Evolutionary conservation across 2,888 invertebrate genomes (phyloP).

Genomic region (Drosophila yooni): DNA sequence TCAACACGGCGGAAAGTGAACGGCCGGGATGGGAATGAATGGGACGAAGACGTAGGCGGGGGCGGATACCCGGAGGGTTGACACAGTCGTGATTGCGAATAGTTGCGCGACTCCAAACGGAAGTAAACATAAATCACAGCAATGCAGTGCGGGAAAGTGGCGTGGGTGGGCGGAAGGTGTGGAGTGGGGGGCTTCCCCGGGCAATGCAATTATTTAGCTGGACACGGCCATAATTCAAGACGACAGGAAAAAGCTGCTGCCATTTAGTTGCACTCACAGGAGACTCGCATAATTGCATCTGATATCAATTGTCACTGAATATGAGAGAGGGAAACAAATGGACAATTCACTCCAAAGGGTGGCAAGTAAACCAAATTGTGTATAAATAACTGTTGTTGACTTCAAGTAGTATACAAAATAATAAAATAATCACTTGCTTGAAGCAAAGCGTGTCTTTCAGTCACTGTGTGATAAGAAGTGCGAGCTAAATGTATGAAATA

Average conservation of each 20-base stretch:
- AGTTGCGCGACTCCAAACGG: slow-evolving; percentile 66
- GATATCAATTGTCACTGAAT: slow-evolving; percentile 36
- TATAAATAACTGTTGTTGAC: background rate
- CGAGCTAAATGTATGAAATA: background rate
- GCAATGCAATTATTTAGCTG: slow-evolving; percentile 73
- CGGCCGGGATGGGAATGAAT: slow-evolving; percentile 1
- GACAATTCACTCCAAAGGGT: slow-evolving; percentile 1
- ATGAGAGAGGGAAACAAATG: background rate
- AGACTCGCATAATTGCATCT: slow-evolving; percentile 80
- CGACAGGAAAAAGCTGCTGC: slow-evolving; percentile 79
- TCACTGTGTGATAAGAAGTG: background rate
- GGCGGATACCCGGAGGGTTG: slow-evolving; percentile 11
- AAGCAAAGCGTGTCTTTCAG: background rate
- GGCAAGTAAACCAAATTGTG: background rate
- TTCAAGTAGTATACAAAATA: background rate
- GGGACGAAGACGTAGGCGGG: too few relatives aligned
- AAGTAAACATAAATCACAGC: slow-evolving; percentile 78
- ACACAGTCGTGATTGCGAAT: slow-evolving; percentile 67
- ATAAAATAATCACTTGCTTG: background rate
- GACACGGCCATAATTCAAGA: slow-evolving; percentile 68
- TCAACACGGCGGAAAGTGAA: slow-evolving; percentile 58
- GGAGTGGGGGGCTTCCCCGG: slow-evolving; percentile 2
- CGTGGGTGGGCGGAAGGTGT: background rate
- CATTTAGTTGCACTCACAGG: slow-evolving; percentile 72
- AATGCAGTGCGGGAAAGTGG: slow-evolving; percentile 9